Evolutionary conservation across 2,113 vertebrate species (phyloP).

Genomic region (Prionailurus viverrinus): DNA sequence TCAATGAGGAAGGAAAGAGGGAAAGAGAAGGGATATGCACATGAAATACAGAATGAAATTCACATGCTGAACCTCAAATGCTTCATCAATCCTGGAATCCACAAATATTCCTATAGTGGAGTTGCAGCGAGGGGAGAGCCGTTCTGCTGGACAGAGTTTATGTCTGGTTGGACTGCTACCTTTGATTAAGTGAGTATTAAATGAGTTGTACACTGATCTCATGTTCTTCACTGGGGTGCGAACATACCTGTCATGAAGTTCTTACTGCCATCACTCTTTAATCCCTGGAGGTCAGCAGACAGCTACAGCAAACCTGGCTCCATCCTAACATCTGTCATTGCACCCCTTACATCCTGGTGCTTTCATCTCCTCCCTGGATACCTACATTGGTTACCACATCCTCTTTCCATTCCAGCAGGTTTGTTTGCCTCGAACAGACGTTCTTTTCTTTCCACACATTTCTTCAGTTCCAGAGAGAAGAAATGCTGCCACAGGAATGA

Average conservation of each 20-base stretch:
- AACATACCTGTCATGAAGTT: not conserved
- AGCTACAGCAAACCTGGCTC: not conserved
- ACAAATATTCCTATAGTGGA: not conserved
- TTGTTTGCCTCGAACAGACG: not conserved
- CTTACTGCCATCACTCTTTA: not conserved
- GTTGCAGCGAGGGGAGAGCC: not conserved
- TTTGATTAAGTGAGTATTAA: not conserved
- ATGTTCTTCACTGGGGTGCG: not conserved
- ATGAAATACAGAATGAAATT: not conserved
- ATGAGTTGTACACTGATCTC: not conserved
- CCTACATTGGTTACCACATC: not conserved
- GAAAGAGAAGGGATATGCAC: not conserved
- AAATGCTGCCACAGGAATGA: not conserved
- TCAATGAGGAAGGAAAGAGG: not conserved
- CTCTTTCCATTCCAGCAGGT: constrained; percentile 17
- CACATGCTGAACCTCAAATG: not conserved
- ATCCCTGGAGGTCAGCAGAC: not conserved
- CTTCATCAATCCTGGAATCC: not conserved
- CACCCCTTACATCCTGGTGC: too few relatives aligned
- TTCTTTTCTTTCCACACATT: constrained; percentile 8
- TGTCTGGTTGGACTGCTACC: not conserved
- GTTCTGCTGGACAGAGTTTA: not conserved
- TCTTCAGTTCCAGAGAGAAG: constrained; percentile 34
- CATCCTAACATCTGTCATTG: not conserved
- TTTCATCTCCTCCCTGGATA: not conserved